Conservation (phyloP, 2,888 invertebrate species). For the Alentia gelatinosa region DNA sequence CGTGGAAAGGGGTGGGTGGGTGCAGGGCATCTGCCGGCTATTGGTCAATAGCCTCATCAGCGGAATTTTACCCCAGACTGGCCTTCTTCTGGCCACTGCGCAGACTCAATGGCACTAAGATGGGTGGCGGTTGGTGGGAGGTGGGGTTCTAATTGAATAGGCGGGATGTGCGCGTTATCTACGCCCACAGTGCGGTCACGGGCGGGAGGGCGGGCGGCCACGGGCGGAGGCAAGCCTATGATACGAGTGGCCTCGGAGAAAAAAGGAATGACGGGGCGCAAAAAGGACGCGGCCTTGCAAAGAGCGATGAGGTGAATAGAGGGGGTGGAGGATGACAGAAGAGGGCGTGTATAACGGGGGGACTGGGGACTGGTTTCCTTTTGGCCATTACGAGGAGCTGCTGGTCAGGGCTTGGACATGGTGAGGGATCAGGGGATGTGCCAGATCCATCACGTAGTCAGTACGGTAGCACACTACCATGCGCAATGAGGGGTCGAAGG, state of each 20-base stretch:
- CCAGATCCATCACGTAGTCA: too few relatives aligned
- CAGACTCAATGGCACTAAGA: background rate
- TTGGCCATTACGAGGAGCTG: background rate
- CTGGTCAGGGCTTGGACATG: background rate
- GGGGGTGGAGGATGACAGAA: background rate
- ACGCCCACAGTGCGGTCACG: background rate
- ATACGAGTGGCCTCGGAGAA: background rate
- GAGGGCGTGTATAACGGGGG: background rate
- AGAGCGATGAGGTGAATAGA: too few relatives aligned
- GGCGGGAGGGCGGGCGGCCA: background rate
- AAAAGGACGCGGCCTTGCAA: too few relatives aligned
- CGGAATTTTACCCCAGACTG: conserved; percentile 8
- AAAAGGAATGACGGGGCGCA: conserved; percentile 2
- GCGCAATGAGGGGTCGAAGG: too few relatives aligned
- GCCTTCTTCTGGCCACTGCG: background rate
- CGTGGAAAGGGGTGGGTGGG: background rate
- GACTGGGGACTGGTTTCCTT: background rate
- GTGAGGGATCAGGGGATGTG: background rate
- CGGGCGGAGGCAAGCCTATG: background rate
- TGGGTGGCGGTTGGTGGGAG: background rate
- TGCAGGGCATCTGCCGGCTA: background rate
- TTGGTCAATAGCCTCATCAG: conserved; percentile 18
- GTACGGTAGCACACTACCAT: too few relatives aligned
- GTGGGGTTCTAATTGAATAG: background rate
- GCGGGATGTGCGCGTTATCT: background rate